These are phyloP conservation scores for Tinamus major DNA, from an alignment of 2,797 vertebrate genomes.

Conservation along the genomic window DNA sequence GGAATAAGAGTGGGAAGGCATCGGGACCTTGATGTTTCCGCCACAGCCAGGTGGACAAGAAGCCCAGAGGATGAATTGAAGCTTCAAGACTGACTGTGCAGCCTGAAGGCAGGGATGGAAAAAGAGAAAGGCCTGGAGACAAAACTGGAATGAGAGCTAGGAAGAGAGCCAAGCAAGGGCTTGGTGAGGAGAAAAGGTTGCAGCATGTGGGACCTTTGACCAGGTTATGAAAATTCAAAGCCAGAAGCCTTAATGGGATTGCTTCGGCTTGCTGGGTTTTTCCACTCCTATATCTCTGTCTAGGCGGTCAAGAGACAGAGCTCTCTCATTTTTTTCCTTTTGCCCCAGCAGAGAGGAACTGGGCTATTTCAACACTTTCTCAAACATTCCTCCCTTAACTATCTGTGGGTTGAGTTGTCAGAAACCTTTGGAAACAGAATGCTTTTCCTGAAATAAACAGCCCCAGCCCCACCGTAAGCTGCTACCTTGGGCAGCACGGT, in stretches of 20 bases:
- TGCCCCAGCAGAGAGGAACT: not conserved
- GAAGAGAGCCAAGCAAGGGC: not conserved
- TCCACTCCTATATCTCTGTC: not conserved
- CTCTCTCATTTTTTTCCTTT: not conserved
- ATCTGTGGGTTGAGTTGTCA: not conserved
- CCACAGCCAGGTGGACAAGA: not conserved
- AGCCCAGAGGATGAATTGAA: not conserved
- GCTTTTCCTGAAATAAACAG: not conserved
- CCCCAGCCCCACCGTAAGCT: not conserved
- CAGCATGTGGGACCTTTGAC: not conserved
- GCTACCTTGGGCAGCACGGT: not conserved
- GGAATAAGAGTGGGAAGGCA: not conserved
- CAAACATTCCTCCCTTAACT: rapidly evolving
- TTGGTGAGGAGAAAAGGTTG: not conserved
- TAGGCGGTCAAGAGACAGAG: not conserved
- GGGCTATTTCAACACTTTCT: not conserved
- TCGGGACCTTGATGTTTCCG: not conserved
- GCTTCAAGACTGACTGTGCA: not conserved
- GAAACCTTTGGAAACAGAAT: not conserved
- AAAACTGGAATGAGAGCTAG: not conserved
- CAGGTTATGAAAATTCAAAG: not conserved
- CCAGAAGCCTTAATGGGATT: not conserved
- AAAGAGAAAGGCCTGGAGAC: not conserved
- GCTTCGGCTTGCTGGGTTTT: not conserved
- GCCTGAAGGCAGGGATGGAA: not conserved